Evolutionary conservation across 2,888 invertebrate species (phyloP).

Genomic region (Brenthis ino): DNA sequence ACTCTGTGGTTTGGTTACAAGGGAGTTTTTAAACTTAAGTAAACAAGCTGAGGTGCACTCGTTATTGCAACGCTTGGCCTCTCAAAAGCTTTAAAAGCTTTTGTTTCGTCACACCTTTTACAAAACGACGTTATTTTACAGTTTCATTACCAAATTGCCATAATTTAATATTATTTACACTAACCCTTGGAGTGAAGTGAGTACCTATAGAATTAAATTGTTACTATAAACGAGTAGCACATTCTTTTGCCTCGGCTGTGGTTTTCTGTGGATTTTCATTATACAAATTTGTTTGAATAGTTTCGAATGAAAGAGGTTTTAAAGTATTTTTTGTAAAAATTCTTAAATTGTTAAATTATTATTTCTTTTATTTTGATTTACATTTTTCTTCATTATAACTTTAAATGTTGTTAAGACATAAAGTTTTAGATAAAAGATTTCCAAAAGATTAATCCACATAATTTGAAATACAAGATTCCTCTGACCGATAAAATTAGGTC

Average conservation of each 20-base stretch:
- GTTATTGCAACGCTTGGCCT: not conserved
- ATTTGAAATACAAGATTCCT: too few relatives aligned
- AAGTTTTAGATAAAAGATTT: too few relatives aligned
- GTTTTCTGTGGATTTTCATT: conserved; percentile 33
- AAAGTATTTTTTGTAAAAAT: conserved; percentile 28
- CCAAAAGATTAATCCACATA: too few relatives aligned
- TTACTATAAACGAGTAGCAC: conserved; percentile 23
- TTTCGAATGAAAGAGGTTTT: conserved; percentile 33
- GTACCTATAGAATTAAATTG: conserved; percentile 10
- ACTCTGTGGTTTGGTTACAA: not conserved
- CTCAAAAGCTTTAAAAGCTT: not conserved
- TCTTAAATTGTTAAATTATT: not conserved
- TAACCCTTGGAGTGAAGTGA: not conserved
- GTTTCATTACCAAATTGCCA: not conserved
- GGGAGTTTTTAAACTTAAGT: not conserved
- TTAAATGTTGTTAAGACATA: too few relatives aligned
- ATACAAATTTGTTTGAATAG: conserved; percentile 34
- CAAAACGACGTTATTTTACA: not conserved
- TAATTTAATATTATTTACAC: conserved; percentile 1
- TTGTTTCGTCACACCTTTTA: not conserved
- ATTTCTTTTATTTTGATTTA: too few relatives aligned
- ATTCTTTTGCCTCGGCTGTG: conserved; percentile 28
- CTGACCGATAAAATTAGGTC: too few relatives aligned
- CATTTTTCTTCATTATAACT: too few relatives aligned
- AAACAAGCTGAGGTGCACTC: not conserved